These are phyloP conservation scores for Drosophila bocqueti DNA, from an alignment of 1,140 invertebrate species.

Conservation along the genomic window DNA sequence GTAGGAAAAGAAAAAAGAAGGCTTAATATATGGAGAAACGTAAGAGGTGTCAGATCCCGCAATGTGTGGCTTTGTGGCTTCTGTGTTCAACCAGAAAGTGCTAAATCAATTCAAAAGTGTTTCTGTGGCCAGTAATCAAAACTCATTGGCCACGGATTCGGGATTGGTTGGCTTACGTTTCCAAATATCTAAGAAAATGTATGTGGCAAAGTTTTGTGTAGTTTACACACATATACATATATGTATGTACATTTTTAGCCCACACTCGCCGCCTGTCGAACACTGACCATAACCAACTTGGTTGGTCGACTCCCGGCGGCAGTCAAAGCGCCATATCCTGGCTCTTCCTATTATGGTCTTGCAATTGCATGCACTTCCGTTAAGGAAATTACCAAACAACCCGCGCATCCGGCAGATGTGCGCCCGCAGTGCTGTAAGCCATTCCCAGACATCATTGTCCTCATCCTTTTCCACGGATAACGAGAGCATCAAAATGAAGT, in stretches of 20 bases:
- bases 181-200: constrained; percentile 46
- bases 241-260: not conserved
- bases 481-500: constrained; percentile 64
- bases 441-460: constrained; percentile 43
- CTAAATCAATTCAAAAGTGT: constrained; percentile 66
- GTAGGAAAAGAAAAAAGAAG: not conserved
- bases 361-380: constrained; percentile 77
- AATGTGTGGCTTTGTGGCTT: constrained; percentile 19
- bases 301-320: constrained; percentile 1
- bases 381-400: constrained; percentile 83
- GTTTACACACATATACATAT: not conserved
- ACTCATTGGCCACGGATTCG: constrained; percentile 1
- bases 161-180: constrained; percentile 17
- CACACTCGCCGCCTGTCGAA: constrained; percentile 15
- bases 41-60: constrained; percentile 2
- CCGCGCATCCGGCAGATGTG: constrained; percentile 79
- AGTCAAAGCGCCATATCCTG: constrained; percentile 35
- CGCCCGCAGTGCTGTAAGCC: constrained; percentile 61
- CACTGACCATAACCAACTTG: constrained; percentile 19
- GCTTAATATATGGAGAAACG: not conserved
- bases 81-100: constrained; percentile 34
- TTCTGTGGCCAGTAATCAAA: constrained; percentile 41
- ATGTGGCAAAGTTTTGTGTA: constrained; percentile 44
- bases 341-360: constrained; percentile 34
- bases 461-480: constrained; percentile 39